Evolutionary conservation across 2,113 vertebrate genomes (phyloP).

Genomic region (Corythornis madagascariensis): DNA sequence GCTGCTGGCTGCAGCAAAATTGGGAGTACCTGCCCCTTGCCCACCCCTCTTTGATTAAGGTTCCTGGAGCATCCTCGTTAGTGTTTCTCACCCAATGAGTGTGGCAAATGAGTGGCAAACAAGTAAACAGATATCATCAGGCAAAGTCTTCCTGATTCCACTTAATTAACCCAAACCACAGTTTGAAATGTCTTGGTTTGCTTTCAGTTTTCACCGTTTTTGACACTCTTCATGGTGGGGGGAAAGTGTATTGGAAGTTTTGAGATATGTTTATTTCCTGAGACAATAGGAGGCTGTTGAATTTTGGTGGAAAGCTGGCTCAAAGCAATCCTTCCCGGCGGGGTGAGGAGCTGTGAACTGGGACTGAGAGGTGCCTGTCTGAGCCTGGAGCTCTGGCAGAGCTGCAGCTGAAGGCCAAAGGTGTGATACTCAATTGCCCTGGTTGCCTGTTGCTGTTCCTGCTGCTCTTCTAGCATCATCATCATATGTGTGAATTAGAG

Average conservation of each 20-base stretch:
- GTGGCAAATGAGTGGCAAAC: conserved; percentile 55
- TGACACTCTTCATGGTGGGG: neutral
- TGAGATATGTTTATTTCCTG: neutral
- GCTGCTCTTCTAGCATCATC: neutral
- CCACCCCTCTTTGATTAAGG: neutral
- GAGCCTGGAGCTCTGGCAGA: neutral
- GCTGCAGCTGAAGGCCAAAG: neutral
- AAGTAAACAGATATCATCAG: conserved; percentile 65
- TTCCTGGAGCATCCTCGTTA: conserved; percentile 46
- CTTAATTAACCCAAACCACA: no score
- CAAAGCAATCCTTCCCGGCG: neutral
- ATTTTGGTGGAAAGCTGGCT: neutral
- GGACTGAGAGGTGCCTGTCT: neutral
- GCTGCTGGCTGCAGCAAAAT: neutral
- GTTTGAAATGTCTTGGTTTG: conserved; percentile 48
- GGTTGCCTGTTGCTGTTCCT: neutral
- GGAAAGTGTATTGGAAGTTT: neutral
- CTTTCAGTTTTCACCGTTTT: neutral
- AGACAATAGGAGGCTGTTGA: neutral
- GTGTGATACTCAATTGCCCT: no score
- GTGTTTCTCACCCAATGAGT: conserved; percentile 65
- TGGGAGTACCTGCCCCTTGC: neutral
- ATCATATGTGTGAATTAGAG: no score
- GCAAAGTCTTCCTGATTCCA: conserved; percentile 57
- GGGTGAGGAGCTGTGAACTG: neutral